Evolutionary conservation across 1,140 invertebrate genomes (phyloP).

Genomic region (Eupristina koningsbergeri): DNA sequence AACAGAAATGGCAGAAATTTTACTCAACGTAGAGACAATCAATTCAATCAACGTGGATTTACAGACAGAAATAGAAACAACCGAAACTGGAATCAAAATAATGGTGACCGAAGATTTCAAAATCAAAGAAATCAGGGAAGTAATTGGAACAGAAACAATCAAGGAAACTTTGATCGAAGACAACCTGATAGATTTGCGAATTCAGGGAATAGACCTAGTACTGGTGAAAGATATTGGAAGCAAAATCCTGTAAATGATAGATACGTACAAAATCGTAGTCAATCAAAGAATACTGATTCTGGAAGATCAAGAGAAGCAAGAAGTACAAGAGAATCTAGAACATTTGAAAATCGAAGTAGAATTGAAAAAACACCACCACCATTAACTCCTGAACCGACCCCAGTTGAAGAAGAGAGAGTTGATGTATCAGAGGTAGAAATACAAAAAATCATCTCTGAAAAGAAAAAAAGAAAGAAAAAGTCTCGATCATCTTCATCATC

Average conservation of each 20-base stretch:
- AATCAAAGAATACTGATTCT: constrained; percentile 33
- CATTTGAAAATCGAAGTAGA: constrained; percentile 25
- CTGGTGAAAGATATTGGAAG: constrained; percentile 45
- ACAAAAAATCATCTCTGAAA: constrained; percentile 49
- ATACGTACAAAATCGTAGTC: constrained; percentile 42
- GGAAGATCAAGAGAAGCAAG: constrained; percentile 34
- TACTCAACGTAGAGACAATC: constrained; percentile 46
- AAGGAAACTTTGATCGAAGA: constrained; percentile 45
- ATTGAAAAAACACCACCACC: constrained; percentile 35
- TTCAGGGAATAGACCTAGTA: constrained; percentile 29
- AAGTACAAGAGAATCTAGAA: constrained; percentile 33
- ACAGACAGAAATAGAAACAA: constrained; percentile 51
- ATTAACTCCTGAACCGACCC: constrained; percentile 34
- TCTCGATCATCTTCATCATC: constrained; percentile 56
- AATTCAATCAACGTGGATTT: constrained; percentile 46
- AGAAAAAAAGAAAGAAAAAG: constrained; percentile 56
- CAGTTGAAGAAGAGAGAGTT: constrained; percentile 48
- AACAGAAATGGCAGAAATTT: constrained; percentile 57
- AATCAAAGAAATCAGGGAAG: constrained; percentile 53
- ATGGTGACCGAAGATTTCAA: constrained; percentile 53
- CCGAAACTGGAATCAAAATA: constrained; percentile 56
- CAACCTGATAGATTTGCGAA: constrained; percentile 34
- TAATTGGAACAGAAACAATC: constrained; percentile 55
- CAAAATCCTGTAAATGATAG: constrained; percentile 42
- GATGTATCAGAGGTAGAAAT: constrained; percentile 25